Base-by-base conservation (phyloP, 2,888 invertebrate species). In the Campopleginae sp. region DNA sequence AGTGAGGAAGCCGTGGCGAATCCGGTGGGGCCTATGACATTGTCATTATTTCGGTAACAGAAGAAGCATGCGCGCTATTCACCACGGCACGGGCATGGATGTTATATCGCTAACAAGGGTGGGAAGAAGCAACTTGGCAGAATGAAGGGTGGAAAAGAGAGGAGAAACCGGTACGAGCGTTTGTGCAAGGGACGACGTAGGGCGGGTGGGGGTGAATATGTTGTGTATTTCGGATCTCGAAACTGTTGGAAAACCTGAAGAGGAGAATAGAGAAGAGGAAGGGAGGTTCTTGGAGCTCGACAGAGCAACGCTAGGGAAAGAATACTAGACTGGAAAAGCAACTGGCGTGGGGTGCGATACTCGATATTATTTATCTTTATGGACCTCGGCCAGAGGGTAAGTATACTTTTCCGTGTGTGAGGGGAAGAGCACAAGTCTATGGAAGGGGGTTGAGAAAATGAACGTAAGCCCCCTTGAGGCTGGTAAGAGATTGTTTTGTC, bases 371-470 rank as follows among this genome's bases (percentile, higher is more conserved):
- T 93, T 93, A 93, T 93, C 93, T 93, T 93, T 93, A 93, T 93
- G 92, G 93, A 93, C 92, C 92, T 91, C 90, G 92, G 93, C 91
- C 92, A 93, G 93, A 93, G 93, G 93, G 93, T 93, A 93, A 93
- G 93, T 93, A 93, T 91, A 93, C 92, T 93, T 92, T 91, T 90
- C 89, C 87, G 80, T 79, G 83, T 82, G 84, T 81, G 89, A 86
- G 85, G 84, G 86, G 89, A 87, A 27, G 54, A 85, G 89, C 38
- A 54, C 54, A 27, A 89, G 90, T 85, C 88, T 87, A 88, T 48
- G 85, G 86, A 80, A 65, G 70, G 63, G 74, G 23, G 44, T 38
- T 51, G 78, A 44, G 86, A 90, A 89, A 89, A 87, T 89, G 86
- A 88, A 88, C 90, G 91, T 92, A 92, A 93, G 92, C 92, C 90